phyloP scores from a whole-genome alignment of 1,140 invertebrate species.

The Solen grandis region DNA sequence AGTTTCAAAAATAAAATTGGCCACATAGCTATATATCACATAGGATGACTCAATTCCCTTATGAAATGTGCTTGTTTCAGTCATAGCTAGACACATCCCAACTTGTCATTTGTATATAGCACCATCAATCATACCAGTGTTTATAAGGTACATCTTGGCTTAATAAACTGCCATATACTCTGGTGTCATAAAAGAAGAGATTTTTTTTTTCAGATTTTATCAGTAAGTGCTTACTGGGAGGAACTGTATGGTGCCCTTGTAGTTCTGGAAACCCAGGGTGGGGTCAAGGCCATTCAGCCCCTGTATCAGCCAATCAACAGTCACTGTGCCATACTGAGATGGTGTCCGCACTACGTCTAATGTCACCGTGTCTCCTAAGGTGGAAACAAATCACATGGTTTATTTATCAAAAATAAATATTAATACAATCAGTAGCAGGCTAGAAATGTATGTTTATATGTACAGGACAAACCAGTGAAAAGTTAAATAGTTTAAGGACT shows the following conservation, averaged over 20 bases:
- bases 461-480: not conserved
- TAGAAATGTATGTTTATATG: not conserved
- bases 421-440: not conserved
- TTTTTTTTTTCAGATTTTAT: no score
- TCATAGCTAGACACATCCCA: no score
- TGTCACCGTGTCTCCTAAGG: conserved; percentile 68
- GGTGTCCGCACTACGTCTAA: conserved; percentile 62
- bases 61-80: no score
- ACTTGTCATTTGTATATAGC: no score
- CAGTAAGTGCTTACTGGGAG: conserved; percentile 64
- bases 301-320: conserved; percentile 71
- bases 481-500: no score
- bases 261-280: conserved; percentile 57
- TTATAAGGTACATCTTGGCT: no score
- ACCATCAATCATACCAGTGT: no score
- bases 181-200: no score
- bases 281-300: conserved; percentile 66
- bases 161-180: no score
- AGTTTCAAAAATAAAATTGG: no score
- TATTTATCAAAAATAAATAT: not conserved
- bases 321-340: conserved; percentile 69
- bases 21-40: no score
- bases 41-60: no score
- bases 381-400: not conserved
- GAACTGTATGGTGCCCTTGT: conserved; percentile 67